Conservation (phyloP, 2,888 invertebrate species). For the Xestia ashworthii region DNA sequence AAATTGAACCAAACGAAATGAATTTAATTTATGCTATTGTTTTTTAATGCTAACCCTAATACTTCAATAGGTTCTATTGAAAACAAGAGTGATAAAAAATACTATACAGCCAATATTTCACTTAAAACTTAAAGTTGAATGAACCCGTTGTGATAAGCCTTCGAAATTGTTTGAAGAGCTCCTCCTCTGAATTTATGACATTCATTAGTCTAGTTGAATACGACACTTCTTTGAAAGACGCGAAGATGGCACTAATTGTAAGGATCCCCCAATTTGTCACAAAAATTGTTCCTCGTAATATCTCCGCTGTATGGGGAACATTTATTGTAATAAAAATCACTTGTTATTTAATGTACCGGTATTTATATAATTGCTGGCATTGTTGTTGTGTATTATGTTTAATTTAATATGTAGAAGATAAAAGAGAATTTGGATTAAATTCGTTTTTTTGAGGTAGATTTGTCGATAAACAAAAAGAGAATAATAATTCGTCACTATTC, state of each 20-base stretch:
- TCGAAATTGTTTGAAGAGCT: constrained; percentile 81
- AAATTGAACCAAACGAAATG: constrained; percentile 35
- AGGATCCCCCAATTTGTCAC: constrained; percentile 84
- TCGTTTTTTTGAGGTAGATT: constrained; percentile 6
- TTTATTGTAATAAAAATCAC: constrained; percentile 59
- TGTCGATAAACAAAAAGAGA: constrained; percentile 15
- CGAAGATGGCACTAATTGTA: constrained; percentile 85
- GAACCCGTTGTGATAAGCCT: constrained; percentile 75
- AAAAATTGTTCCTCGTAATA: constrained; percentile 77
- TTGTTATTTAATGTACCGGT: constrained; percentile 47
- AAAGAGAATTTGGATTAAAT: neutral
- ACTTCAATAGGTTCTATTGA: constrained; percentile 8
- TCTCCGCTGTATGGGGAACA: constrained; percentile 59
- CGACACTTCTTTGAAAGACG: constrained; percentile 85
- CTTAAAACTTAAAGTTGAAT: constrained; percentile 59
- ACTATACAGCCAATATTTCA: constrained; percentile 54
- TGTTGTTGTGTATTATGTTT: constrained; percentile 30
- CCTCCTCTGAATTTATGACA: constrained; percentile 83
- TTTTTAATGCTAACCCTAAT: constrained; percentile 15
- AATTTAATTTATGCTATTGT: constrained; percentile 26
- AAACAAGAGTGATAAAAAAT: constrained; percentile 37
- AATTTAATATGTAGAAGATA: constrained; percentile 13
- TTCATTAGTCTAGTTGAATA: constrained; percentile 86
- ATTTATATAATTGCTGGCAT: constrained; percentile 33
- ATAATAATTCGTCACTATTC: constrained; percentile 16